phyloP scores from a whole-genome alignment of 2,113 vertebrate genomes.

The Nematolebias whitei region DNA sequence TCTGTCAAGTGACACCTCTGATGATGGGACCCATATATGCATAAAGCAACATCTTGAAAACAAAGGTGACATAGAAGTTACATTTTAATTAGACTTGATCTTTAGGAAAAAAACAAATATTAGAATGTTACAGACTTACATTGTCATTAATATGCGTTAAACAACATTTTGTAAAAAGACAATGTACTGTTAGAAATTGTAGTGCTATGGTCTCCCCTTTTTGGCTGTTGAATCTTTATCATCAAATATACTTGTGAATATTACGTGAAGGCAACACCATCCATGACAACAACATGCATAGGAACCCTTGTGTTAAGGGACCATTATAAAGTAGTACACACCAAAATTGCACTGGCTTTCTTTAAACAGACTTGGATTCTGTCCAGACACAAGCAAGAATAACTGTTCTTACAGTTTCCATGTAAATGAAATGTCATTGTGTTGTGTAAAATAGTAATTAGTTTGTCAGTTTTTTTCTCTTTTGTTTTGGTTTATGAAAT shows the following conservation, averaged over 20 bases:
- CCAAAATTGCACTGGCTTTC: background rate
- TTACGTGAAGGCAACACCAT: too few relatives aligned
- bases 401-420: background rate
- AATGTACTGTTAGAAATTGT: too few relatives aligned
- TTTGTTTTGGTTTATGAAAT: background rate
- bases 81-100: background rate
- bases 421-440: background rate
- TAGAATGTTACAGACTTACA: background rate
- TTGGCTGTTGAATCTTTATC: too few relatives aligned
- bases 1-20: background rate
- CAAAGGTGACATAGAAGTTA: background rate
- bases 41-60: background rate
- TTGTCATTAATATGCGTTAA: background rate
- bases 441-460: background rate
- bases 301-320: background rate
- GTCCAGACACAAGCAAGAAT: background rate
- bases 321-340: background rate
- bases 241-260: too few relatives aligned
- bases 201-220: too few relatives aligned
- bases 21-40: background rate
- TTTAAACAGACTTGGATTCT: background rate
- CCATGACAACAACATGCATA: too few relatives aligned
- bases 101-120: background rate
- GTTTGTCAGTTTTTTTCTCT: background rate
- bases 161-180: background rate